These are phyloP conservation scores for Hydra vulgaris DNA, from an alignment of 30 jellyfish, hydroid and myxozoan species.

Conservation along the genomic window DNA sequence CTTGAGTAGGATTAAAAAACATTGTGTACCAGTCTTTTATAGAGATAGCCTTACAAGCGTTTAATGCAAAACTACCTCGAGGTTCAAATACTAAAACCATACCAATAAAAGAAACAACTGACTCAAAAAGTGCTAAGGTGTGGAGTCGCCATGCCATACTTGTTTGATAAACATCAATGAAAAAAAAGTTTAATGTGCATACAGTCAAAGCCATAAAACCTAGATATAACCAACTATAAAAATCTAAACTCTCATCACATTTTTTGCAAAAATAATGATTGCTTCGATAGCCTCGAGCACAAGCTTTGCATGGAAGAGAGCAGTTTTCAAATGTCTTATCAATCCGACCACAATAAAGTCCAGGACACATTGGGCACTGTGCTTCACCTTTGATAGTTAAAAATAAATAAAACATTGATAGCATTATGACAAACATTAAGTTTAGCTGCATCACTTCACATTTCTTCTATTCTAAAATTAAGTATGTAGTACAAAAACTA, in stretches of 20 bases:
- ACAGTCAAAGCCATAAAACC: conserved; percentile 71
- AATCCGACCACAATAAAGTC: conserved; percentile 63
- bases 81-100: conserved; percentile 59
- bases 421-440: not conserved
- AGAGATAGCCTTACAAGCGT: conserved; percentile 47
- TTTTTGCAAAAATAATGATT: conserved; percentile 54
- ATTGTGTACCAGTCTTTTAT: conserved; percentile 86
- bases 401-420: not conserved
- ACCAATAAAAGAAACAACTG: conserved; percentile 31
- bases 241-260: conserved; percentile 35
- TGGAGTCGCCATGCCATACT: conserved; percentile 36
- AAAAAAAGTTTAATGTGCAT: conserved; percentile 46
- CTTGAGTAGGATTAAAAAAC: conserved; percentile 67
- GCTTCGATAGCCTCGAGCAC: conserved; percentile 78
- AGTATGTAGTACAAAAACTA: not conserved
- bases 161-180: conserved; percentile 42
- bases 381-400: not conserved
- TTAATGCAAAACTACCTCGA: conserved; percentile 34
- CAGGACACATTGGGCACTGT: conserved; percentile 46
- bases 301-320: conserved; percentile 48
- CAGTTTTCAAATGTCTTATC: conserved; percentile 1
- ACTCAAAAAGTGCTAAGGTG: conserved; percentile 36
- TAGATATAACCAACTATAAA: conserved; percentile 66
- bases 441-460: not conserved
- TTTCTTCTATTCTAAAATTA: not conserved